These are phyloP conservation scores for Tachysurus fulvidraco DNA, from an alignment of 2,113 vertebrate species.

Conservation along the genomic window DNA sequence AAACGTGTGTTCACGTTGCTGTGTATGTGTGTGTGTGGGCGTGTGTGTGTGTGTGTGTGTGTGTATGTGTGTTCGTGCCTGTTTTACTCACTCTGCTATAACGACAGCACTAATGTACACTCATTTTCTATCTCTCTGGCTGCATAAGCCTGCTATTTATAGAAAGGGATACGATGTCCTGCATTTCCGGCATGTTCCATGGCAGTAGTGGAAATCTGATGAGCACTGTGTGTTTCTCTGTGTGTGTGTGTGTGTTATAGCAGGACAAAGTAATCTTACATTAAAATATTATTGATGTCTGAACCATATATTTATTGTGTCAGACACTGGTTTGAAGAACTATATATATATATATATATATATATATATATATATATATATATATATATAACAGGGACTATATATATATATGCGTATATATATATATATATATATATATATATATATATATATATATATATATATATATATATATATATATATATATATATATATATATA, in stretches of 20 bases:
- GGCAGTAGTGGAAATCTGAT: slow-evolving; percentile 54
- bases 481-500: no score
- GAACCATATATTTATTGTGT: not conserved
- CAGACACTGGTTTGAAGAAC: not conserved
- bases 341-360: no score
- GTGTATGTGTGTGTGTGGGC: not conserved
- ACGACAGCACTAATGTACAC: slow-evolving; percentile 28
- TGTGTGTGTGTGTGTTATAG: not conserved
- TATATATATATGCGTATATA: no score
- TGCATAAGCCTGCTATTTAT: slow-evolving; percentile 71
- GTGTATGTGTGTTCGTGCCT: not conserved
- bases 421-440: no score
- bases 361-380: no score
- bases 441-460: no score
- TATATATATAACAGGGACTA: no score
- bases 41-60: not conserved
- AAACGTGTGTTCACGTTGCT: not conserved
- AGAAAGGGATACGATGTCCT: slow-evolving; percentile 64
- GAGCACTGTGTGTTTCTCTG: slow-evolving; percentile 30
- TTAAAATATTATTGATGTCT: not conserved
- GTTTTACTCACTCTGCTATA: slow-evolving; percentile 32
- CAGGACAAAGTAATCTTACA: not conserved
- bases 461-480: no score
- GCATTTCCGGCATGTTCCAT: slow-evolving; percentile 63
- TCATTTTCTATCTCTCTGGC: slow-evolving; percentile 56